Conservation (phyloP, 2,888 invertebrate species). For the Allolobophora icterica region DNA sequence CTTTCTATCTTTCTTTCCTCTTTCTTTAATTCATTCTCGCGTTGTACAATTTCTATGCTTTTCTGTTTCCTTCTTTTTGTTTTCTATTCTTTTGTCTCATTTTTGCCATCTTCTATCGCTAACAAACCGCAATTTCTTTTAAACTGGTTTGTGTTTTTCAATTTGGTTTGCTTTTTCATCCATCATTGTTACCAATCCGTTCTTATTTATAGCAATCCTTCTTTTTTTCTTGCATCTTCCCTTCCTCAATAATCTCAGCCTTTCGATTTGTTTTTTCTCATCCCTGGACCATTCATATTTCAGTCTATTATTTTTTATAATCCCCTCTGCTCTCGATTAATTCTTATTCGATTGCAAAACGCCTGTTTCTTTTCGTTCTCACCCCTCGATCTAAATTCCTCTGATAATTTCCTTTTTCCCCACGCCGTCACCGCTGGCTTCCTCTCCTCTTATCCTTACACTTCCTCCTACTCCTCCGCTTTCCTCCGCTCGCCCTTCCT, state of each 20-base stretch:
- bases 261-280: background rate
- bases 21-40: background rate
- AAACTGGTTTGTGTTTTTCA: too few species aligned
- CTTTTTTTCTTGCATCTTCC: background rate
- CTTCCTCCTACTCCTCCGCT: background rate
- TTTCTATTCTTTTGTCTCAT: background rate
- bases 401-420: background rate
- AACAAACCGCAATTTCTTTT: too few species aligned
- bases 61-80: background rate
- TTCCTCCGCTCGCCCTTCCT: background rate
- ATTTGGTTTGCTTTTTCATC: background rate
- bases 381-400: background rate
- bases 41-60: background rate
- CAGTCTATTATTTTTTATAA: background rate
- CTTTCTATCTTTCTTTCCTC: background rate
- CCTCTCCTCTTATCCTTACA: background rate
- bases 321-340: background rate
- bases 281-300: background rate
- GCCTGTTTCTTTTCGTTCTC: background rate
- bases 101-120: too few species aligned
- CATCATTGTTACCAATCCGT: background rate
- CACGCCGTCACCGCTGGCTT: background rate
- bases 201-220: background rate
- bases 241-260: background rate
- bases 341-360: background rate